Percentiles rank a stretch among this genome's conserved stretches.
Conservation (phyloP, 2,797 vertebrate species). For the Liparis tanakae region DNA sequence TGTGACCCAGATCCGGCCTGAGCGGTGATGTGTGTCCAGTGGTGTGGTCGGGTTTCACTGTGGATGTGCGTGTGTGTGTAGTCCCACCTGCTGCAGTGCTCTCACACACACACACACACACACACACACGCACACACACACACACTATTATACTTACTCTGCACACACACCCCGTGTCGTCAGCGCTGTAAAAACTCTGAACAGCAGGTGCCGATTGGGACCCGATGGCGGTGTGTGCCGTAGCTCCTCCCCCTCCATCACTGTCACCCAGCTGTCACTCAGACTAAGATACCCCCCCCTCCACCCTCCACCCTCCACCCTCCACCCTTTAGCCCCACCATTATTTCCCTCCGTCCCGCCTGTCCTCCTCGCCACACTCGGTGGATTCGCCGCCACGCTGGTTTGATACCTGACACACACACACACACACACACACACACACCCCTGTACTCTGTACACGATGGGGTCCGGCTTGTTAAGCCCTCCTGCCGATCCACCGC, state of each 20-base stretch:
- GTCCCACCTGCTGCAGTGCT: not conserved
- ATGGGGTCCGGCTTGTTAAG: constrained; percentile 43
- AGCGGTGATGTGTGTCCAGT: constrained; percentile 49
- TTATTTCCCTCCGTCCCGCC: constrained; percentile 16
- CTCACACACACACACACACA: not conserved
- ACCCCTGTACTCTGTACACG: constrained; percentile 40
- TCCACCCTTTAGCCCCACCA: not conserved
- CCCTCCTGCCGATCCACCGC: not conserved
- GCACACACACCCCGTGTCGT: constrained; percentile 13
- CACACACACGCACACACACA: not conserved
- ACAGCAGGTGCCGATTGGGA: constrained; percentile 13
- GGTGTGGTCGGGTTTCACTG: constrained; percentile 13
- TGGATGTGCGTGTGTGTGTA: not conserved
- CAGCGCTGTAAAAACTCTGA: constrained; percentile 17
- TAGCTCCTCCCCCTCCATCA: constrained; percentile 60
- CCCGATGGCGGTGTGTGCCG: constrained; percentile 25
- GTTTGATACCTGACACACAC: constrained; percentile 69
- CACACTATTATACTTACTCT: constrained; percentile 1
- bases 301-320: not conserved
- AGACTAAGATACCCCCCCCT: constrained; percentile 3
- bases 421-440: constrained; percentile 75
- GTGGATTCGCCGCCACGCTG: constrained; percentile 42
- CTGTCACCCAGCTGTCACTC: constrained; percentile 71
- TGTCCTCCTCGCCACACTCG: constrained; percentile 42
- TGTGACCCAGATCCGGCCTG: constrained; percentile 74